A percentile compares a stretch with the other conserved stretches of the same genome.
Conservation (phyloP, 2,797 vertebrate genomes). For the Numenius phaeopus region DNA sequence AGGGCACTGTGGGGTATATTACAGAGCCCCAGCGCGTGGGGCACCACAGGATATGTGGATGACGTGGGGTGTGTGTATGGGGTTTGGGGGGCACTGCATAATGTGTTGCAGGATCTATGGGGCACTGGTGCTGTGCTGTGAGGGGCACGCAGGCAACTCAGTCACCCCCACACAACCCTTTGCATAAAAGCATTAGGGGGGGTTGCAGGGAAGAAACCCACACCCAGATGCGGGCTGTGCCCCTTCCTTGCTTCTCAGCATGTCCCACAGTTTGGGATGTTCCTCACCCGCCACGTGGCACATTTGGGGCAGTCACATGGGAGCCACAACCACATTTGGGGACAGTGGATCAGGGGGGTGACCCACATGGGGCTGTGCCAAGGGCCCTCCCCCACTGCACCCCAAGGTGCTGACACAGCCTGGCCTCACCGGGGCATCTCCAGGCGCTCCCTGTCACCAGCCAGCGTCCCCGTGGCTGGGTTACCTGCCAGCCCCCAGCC, state of each 20-base stretch:
- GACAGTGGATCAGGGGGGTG: neutral
- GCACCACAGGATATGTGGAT: accelerated
- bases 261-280: accelerated
- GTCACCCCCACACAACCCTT: neutral
- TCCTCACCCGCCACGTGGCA: accelerated
- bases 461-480: neutral
- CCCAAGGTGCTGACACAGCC: neutral
- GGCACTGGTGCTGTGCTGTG: neutral
- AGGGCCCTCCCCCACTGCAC: neutral
- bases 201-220: neutral
- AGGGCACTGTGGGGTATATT: neutral
- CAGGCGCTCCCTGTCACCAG: neutral
- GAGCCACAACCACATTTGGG: neutral
- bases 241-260: neutral
- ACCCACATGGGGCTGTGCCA: accelerated
- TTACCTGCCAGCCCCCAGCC: neutral
- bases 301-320: accelerated
- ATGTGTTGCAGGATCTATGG: neutral
- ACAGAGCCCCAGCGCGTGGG: accelerated
- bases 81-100: accelerated
- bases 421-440: neutral
- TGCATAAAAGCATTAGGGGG: neutral
- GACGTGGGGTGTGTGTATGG: accelerated
- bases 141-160: accelerated
- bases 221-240: too few relatives aligned